phyloP scores from a whole-genome alignment of 2,113 vertebrate genomes.

The Apodemus speciosus region DNA sequence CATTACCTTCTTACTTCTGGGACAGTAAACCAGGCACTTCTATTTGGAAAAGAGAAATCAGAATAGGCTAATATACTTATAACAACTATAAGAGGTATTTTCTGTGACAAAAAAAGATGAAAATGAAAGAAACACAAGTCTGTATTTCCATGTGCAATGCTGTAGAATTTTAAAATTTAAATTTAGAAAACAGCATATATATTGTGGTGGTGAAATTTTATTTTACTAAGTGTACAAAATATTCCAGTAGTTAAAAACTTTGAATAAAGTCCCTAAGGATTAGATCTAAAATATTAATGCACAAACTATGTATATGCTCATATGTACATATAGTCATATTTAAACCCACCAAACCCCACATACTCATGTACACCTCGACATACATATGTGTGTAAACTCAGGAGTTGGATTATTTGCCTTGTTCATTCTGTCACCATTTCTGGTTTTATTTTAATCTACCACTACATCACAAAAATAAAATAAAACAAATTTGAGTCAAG shows the following conservation, averaged over 20 bases:
- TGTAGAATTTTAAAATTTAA: background rate
- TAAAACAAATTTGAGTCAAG: background rate
- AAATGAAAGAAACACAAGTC: background rate
- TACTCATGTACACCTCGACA: background rate
- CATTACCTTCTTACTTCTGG: background rate
- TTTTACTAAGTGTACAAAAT: background rate
- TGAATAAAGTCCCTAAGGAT: conserved; percentile 7
- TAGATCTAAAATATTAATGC: background rate
- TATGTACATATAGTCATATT: background rate
- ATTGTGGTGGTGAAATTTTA: conserved; percentile 36
- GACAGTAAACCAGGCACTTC: background rate
- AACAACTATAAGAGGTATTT: conserved; percentile 43
- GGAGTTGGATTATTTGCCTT: background rate
- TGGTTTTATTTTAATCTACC: background rate
- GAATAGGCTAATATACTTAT: conserved; percentile 63
- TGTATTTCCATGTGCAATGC: background rate
- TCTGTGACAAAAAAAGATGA: conserved; percentile 54
- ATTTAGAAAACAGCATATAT: background rate
- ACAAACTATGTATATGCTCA: background rate
- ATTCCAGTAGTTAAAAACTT: background rate
- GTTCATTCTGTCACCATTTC: background rate
- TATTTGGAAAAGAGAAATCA: conserved; percentile 58
- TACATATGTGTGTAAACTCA: background rate
- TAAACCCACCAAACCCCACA: background rate
- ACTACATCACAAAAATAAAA: background rate